A percentile compares a stretch with the other conserved stretches of the same genome.
phyloP scores from a whole-genome alignment of 2,797 vertebrate species.

The Podarcis siculus region DNA sequence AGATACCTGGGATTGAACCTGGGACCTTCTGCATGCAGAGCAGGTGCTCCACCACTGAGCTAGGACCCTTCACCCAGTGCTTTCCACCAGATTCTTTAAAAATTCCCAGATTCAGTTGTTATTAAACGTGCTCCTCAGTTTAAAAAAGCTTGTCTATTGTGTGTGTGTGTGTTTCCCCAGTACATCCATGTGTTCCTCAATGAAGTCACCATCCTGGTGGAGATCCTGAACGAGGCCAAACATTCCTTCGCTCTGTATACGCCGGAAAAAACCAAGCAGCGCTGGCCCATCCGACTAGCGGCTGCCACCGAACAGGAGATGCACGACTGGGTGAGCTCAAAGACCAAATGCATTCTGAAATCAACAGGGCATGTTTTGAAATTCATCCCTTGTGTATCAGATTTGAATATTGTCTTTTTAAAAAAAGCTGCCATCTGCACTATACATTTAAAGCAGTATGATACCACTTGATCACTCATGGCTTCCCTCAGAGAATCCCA shows the following conservation, averaged over 20 bases:
- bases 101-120: background rate
- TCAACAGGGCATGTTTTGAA: background rate
- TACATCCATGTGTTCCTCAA: conserved; percentile 96
- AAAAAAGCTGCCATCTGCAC: too few relatives aligned
- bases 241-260: conserved; percentile 96
- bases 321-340: conserved; percentile 91
- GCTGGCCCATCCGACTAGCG: conserved; percentile 93
- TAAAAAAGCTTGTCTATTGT: background rate
- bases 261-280: conserved; percentile 90
- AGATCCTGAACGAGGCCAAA: conserved; percentile 90
- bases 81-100: background rate
- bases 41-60: too few relatives aligned
- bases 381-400: background rate
- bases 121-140: background rate
- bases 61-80: background rate
- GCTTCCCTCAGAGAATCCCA: too few relatives aligned
- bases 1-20: too few relatives aligned
- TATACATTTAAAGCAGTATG: too few relatives aligned
- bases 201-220: conserved; percentile 94
- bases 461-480: too few relatives aligned
- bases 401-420: too few relatives aligned
- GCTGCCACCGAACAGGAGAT: conserved; percentile 93
- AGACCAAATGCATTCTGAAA: background rate
- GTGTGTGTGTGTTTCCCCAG: conserved; percentile 69
- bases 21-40: too few relatives aligned